A percentile compares a stretch with the other conserved stretches of the same genome.
Evolutionary conservation across 2,888 invertebrate species (phyloP).

Genomic region (Lumbricus terrestris): DNA sequence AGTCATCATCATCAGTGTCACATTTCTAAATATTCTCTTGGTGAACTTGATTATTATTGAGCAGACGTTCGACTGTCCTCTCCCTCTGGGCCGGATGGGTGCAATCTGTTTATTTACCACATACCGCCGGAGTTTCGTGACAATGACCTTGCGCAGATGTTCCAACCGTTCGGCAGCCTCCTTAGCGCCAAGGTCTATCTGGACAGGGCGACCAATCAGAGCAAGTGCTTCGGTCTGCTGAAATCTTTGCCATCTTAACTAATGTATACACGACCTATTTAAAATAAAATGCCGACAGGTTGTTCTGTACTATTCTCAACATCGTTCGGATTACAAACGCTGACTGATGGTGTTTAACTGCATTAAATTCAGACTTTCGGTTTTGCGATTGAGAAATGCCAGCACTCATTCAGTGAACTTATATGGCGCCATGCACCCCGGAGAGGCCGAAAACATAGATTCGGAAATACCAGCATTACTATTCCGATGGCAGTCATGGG

Average conservation of each 20-base stretch:
- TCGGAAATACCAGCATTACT: neutral
- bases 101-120: slow-evolving; percentile 99
- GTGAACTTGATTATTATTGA: neutral
- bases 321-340: too few relatives aligned
- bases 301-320: neutral
- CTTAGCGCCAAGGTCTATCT: slow-evolving; percentile 99
- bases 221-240: slow-evolving; percentile 94
- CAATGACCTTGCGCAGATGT: slow-evolving; percentile 99
- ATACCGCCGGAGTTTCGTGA: slow-evolving; percentile 99
- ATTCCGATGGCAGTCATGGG: too few relatives aligned
- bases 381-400: too few relatives aligned
- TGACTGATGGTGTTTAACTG: too few relatives aligned
- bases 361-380: too few relatives aligned
- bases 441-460: too few relatives aligned
- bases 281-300: neutral
- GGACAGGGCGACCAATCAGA: slow-evolving; percentile 98
- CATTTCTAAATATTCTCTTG: neutral
- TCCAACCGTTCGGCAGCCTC: slow-evolving; percentile 97
- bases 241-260: neutral
- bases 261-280: too few relatives aligned
- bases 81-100: slow-evolving; percentile 86
- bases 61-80: slow-evolving; percentile 16
- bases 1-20: too few relatives aligned
- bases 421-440: too few relatives aligned
- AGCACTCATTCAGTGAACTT: too few relatives aligned